Evolutionary conservation across 2,113 vertebrate genomes (phyloP).

Genomic region (Galemys pyrenaicus): DNA sequence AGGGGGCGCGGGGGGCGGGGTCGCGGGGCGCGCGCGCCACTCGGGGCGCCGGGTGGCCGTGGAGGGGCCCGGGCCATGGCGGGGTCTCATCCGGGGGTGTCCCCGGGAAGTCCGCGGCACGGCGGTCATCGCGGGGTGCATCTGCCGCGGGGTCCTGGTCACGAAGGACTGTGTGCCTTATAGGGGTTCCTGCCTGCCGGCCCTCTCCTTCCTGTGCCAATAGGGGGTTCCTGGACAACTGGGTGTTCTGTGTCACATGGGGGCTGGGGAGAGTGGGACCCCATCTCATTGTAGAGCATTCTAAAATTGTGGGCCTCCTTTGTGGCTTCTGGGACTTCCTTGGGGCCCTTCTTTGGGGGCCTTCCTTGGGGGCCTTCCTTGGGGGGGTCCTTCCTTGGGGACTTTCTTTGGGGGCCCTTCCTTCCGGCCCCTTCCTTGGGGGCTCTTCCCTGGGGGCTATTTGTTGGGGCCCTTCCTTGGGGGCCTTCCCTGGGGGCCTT

Average conservation of each 20-base stretch:
- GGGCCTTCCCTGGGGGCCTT: too few relatives aligned
- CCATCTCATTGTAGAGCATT: not conserved
- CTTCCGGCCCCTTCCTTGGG: too few relatives aligned
- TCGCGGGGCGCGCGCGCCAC: not conserved
- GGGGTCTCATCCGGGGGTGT: not conserved
- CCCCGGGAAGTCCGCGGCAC: not conserved
- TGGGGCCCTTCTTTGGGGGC: not conserved
- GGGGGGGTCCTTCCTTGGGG: too few relatives aligned
- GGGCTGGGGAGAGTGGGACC: not conserved
- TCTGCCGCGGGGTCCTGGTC: not conserved
- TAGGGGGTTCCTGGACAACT: not conserved
- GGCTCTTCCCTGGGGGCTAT: too few relatives aligned
- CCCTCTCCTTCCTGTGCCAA: not conserved
- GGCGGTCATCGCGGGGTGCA: not conserved
- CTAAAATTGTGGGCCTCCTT: not conserved
- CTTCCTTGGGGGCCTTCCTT: too few relatives aligned
- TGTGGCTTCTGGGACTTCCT: slow-evolving; percentile 2
- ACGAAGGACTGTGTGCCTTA: too few relatives aligned
- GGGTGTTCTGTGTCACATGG: not conserved
- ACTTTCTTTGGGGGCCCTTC: too few relatives aligned
- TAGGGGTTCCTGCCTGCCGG: too few relatives aligned
- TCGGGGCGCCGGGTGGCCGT: not conserved
- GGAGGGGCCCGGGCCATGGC: not conserved
- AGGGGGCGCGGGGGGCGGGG: slow-evolving; percentile 74
- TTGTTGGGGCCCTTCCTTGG: too few relatives aligned